Conservation (phyloP, 2,113 vertebrate genomes). For the Brienomyrus brachyistius region DNA sequence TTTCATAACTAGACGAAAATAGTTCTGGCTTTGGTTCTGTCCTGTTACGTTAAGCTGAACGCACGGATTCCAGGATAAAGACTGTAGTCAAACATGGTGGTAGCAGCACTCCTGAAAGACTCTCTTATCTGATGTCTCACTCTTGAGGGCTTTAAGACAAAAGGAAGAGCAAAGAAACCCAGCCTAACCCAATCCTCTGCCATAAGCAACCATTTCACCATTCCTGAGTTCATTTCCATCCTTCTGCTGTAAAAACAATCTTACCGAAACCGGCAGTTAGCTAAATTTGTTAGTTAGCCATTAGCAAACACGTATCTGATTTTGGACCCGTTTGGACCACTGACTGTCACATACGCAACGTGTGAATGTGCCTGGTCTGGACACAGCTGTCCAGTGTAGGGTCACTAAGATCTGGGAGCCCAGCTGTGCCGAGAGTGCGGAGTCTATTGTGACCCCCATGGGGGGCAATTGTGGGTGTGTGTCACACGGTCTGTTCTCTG, state of each 20-base stretch:
- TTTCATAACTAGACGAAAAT: background rate
- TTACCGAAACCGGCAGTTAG: background rate
- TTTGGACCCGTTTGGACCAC: background rate
- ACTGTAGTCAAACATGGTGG: background rate
- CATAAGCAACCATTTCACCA: background rate
- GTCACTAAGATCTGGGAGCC: background rate
- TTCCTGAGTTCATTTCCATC: background rate
- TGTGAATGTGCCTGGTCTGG: background rate
- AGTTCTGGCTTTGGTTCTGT: background rate
- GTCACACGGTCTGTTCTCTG: background rate
- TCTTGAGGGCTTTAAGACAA: background rate
- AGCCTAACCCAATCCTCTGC: background rate
- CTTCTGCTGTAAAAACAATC: background rate
- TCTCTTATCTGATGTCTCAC: background rate
- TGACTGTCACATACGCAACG: background rate
- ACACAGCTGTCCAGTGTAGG: background rate
- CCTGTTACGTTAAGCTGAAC: background rate
- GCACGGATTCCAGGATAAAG: background rate
- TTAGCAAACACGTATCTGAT: background rate
- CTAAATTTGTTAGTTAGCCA: background rate
- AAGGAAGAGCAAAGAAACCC: background rate
- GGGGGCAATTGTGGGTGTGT: background rate
- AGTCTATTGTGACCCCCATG: background rate
- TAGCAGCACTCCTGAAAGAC: background rate
- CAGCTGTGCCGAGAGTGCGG: background rate